A percentile compares a stretch with the other conserved stretches of the same genome.
Conservation (phyloP, 2,113 vertebrate species). For the Neogobius melanostomus region DNA sequence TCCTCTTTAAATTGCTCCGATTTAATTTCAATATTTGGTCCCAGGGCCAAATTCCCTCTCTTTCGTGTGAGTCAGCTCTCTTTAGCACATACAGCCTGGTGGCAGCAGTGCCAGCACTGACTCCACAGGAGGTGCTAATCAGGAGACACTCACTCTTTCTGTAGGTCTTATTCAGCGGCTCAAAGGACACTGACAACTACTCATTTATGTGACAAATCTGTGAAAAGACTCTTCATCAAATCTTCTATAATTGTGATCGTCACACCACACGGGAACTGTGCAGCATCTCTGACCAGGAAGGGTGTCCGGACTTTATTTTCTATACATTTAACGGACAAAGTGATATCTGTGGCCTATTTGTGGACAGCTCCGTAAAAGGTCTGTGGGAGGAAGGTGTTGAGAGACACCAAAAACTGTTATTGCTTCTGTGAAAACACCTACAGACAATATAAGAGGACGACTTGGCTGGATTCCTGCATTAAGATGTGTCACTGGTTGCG, state of each 20-base stretch:
- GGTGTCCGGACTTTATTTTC: slow-evolving; percentile 12
- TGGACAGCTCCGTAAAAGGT: neutral
- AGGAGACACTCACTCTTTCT: slow-evolving; percentile 28
- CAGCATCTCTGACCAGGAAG: slow-evolving; percentile 7
- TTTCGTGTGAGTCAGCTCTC: slow-evolving; percentile 29
- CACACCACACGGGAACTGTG: slow-evolving; percentile 18
- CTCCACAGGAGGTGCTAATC: slow-evolving; percentile 45
- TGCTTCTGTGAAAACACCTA: slow-evolving; percentile 9
- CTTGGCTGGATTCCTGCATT: neutral
- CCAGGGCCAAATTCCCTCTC: slow-evolving; percentile 21
- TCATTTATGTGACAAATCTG: slow-evolving; percentile 49
- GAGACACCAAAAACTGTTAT: slow-evolving; percentile 11
- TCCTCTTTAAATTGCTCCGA: slow-evolving; percentile 25
- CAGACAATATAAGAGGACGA: slow-evolving; percentile 2
- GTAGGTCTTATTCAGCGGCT: slow-evolving; percentile 31
- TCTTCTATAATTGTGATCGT: slow-evolving; percentile 41
- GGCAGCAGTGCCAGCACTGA: slow-evolving; percentile 23
- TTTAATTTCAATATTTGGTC: slow-evolving; percentile 38
- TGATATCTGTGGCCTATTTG: slow-evolving; percentile 1
- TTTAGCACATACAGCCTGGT: slow-evolving; percentile 44
- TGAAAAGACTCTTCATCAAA: slow-evolving; percentile 39
- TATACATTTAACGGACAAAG: slow-evolving; percentile 4
- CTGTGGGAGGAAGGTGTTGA: slow-evolving; percentile 5
- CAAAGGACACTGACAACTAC: slow-evolving; percentile 17
- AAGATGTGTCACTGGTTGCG: neutral